A percentile compares a stretch with the other conserved stretches of the same genome.
Conservation (phyloP, 2,888 invertebrate genomes). For the Epinotia demarniana region DNA sequence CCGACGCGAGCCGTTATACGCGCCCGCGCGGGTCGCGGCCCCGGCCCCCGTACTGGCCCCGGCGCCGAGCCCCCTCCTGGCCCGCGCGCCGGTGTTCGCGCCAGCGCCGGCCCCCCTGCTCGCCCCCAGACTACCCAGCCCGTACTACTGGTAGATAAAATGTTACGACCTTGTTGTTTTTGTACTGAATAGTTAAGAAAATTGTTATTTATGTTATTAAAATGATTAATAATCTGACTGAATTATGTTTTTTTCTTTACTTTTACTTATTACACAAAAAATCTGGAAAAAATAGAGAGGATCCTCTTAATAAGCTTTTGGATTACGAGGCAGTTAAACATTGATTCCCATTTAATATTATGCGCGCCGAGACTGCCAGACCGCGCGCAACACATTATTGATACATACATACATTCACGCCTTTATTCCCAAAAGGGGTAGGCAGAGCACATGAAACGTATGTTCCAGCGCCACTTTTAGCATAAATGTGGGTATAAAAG, state of each 20-base stretch:
- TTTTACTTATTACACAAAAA: too few species aligned
- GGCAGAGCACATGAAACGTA: too few species aligned
- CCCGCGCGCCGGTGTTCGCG: conserved; percentile 44
- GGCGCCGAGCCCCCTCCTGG: conserved; percentile 61
- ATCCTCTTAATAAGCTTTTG: too few species aligned
- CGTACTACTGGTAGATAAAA: conserved; percentile 78
- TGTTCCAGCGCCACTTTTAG: too few species aligned
- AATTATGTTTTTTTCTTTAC: conserved; percentile 4
- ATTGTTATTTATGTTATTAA: conserved; percentile 77
- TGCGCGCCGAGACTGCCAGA: too few species aligned
- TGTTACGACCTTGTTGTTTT: conserved; percentile 78
- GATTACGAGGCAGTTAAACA: too few species aligned
- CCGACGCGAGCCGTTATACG: conserved; percentile 78
- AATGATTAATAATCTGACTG: conserved; percentile 57
- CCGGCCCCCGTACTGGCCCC: conserved; percentile 56
- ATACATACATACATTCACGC: too few species aligned
- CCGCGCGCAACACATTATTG: too few species aligned
- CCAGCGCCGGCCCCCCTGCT: conserved; percentile 61
- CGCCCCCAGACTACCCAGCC: conserved; percentile 69
- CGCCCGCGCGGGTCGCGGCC: conserved; percentile 60
- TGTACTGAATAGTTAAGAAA: conserved; percentile 58
- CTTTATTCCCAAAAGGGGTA: too few species aligned
- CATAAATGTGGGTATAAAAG: too few species aligned
- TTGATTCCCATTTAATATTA: too few species aligned
- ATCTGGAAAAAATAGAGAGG: too few species aligned